Percentiles rank a stretch among this genome's conserved stretches.
Conservation (phyloP, 1,140 invertebrate species). For the Atta cephalotes region DNA sequence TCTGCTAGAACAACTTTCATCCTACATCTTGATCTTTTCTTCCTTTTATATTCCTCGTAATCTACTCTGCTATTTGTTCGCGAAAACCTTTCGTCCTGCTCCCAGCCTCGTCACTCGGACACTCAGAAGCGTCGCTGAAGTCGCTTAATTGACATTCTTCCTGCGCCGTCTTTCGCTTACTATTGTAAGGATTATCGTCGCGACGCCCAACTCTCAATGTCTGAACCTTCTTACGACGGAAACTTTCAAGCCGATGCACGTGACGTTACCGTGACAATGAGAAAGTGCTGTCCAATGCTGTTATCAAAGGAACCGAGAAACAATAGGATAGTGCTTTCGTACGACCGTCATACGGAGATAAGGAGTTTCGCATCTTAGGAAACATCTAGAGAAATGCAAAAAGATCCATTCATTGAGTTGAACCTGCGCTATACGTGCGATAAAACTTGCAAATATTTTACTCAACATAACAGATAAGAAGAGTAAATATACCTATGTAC, state of each 20-base stretch:
- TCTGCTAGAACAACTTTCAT: slow-evolving; percentile 23
- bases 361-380: slow-evolving; percentile 37
- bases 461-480: neutral
- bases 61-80: neutral
- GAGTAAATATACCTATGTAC: neutral
- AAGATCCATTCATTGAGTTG: neutral
- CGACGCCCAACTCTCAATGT: slow-evolving; percentile 46
- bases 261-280: slow-evolving; percentile 59
- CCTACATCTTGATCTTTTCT: neutral
- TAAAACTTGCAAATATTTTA: slow-evolving; percentile 6
- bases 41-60: slow-evolving; percentile 13
- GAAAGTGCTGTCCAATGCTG: neutral
- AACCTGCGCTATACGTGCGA: neutral
- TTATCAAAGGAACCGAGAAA: slow-evolving; percentile 36
- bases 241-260: slow-evolving; percentile 49
- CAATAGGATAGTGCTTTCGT: slow-evolving; percentile 5
- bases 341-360: neutral
- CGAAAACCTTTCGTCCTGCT: slow-evolving; percentile 1
- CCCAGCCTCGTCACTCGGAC: slow-evolving; percentile 12
- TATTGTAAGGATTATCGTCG: slow-evolving; percentile 27
- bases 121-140: slow-evolving; percentile 51
- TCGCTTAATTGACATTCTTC: slow-evolving; percentile 71
- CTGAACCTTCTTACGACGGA: slow-evolving; percentile 49
- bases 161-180: slow-evolving; percentile 2
- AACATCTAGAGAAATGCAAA: slow-evolving; percentile 20